phyloP scores from a whole-genome alignment of 2,888 invertebrate genomes.

The Mayetiola destructor region DNA sequence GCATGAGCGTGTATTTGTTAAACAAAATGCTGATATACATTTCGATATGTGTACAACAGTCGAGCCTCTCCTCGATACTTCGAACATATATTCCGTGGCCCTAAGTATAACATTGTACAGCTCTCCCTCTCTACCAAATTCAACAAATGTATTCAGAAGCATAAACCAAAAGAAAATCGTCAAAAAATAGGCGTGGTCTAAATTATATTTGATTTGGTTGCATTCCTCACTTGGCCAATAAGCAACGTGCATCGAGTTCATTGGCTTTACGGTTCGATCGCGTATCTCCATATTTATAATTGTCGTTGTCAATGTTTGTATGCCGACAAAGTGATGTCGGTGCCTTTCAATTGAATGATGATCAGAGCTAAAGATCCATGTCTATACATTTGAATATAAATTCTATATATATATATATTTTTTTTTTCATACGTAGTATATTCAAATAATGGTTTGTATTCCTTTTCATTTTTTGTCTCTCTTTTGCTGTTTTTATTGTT shows the following conservation, averaged over 20 bases:
- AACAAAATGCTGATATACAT: background rate
- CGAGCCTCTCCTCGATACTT: too few species aligned
- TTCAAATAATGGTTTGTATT: too few species aligned
- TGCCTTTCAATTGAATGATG: background rate
- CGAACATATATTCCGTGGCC: too few species aligned
- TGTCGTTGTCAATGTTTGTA: background rate
- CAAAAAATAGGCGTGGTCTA: background rate
- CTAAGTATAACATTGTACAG: too few species aligned
- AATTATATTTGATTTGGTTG: background rate
- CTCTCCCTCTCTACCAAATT: background rate
- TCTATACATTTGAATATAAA: too few species aligned
- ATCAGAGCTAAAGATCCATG: too few species aligned
- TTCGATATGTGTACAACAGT: too few species aligned
- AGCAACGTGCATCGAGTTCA: background rate
- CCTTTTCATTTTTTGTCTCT: background rate
- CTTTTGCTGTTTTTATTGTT: background rate
- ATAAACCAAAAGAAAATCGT: background rate
- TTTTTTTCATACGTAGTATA: too few species aligned
- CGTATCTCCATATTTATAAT: background rate
- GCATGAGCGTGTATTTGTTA: background rate
- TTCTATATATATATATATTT: too few species aligned
- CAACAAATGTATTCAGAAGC: background rate
- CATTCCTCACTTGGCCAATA: background rate
- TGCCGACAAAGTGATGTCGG: conserved; percentile 16
- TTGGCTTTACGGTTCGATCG: background rate